Percentiles rank a stretch among this genome's conserved stretches.
These are phyloP conservation scores for Lophius piscatorius DNA, from an alignment of 2,113 vertebrate genomes.

Conservation along the genomic window DNA sequence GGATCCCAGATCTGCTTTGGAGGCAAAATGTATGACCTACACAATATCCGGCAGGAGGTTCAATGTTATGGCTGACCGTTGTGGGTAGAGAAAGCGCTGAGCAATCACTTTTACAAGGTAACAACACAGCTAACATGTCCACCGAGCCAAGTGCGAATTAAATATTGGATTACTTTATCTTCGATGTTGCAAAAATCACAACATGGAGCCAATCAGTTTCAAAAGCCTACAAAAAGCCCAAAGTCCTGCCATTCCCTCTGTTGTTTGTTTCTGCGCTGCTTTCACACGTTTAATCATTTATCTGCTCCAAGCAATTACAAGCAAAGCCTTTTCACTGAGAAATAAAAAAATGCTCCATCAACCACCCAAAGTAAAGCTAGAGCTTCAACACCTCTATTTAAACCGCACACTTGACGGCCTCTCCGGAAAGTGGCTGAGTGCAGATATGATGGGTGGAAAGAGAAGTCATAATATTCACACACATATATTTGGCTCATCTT, in stretches of 20 bases:
- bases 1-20: no score
- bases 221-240: slow-evolving; percentile 36
- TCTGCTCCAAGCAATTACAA: slow-evolving; percentile 44
- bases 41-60: no score
- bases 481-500: slow-evolving; percentile 53
- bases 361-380: slow-evolving; percentile 42
- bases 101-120: slow-evolving; percentile 33
- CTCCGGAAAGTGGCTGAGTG: slow-evolving; percentile 57
- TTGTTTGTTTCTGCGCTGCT: slow-evolving; percentile 65
- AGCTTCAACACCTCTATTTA: slow-evolving; percentile 64
- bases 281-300: slow-evolving; percentile 67
- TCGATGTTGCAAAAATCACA: slow-evolving; percentile 39
- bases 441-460: slow-evolving; percentile 58
- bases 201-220: slow-evolving; percentile 37
- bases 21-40: no score
- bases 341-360: slow-evolving; percentile 43
- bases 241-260: slow-evolving; percentile 45
- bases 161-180: slow-evolving; percentile 28
- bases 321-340: slow-evolving; percentile 28
- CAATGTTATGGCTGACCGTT: background rate
- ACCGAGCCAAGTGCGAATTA: slow-evolving; percentile 43
- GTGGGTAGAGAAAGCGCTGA: slow-evolving; percentile 20
- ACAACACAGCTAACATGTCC: slow-evolving; percentile 21
- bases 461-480: slow-evolving; percentile 68
- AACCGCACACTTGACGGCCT: slow-evolving; percentile 23